A percentile compares a stretch with the other conserved stretches of the same genome.
phyloP scores from a whole-genome alignment of 2,888 invertebrate species.

The Campaea margaritaria region DNA sequence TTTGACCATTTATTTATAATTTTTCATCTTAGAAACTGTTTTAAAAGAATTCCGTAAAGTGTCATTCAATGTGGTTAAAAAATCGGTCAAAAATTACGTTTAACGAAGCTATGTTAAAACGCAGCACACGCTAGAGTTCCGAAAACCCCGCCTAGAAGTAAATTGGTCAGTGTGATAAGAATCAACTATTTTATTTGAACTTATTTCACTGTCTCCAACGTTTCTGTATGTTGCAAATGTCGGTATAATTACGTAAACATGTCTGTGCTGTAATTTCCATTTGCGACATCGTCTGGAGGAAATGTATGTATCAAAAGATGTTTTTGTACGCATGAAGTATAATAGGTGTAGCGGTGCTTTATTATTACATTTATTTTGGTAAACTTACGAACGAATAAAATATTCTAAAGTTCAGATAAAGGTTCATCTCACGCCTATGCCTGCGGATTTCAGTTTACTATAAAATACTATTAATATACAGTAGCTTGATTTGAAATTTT shows the following conservation, averaged over 20 bases:
- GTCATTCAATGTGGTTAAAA: background rate
- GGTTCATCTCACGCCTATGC: too few relatives aligned
- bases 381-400: too few relatives aligned
- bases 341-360: slow-evolving; percentile 6
- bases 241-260: slow-evolving; percentile 40
- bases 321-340: slow-evolving; percentile 25
- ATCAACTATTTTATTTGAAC: slow-evolving; percentile 12
- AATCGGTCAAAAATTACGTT: background rate
- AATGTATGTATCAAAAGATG: slow-evolving; percentile 30
- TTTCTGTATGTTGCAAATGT: slow-evolving; percentile 24
- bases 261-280: slow-evolving; percentile 33
- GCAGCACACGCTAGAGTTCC: background rate
- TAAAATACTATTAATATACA: too few relatives aligned
- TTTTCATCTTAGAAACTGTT: too few relatives aligned
- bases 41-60: background rate
- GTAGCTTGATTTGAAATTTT: too few relatives aligned
- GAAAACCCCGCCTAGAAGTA: background rate
- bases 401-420: too few relatives aligned
- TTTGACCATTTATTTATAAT: too few relatives aligned
- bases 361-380: background rate
- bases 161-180: background rate
- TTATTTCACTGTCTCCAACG: slow-evolving; percentile 12
- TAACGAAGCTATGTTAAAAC: too few relatives aligned
- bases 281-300: slow-evolving; percentile 34
- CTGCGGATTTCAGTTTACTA: too few relatives aligned